Evolutionary conservation across 2,113 vertebrate genomes (phyloP).

Genomic region (Boulengeromyrus knoepffleri): DNA sequence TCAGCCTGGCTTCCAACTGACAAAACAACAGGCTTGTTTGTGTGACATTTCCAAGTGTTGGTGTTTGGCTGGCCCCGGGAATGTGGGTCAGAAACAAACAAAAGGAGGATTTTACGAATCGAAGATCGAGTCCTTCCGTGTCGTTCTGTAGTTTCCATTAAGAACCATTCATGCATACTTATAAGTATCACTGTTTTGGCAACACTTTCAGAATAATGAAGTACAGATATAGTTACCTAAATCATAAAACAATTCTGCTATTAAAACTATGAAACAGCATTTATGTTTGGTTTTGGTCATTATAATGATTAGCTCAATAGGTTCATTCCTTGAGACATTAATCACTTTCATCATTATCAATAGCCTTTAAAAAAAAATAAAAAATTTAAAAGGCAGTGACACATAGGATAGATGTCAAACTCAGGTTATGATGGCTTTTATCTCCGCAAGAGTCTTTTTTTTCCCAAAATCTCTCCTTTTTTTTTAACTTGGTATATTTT

Average conservation of each 20-base stretch:
- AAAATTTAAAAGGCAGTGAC: neutral
- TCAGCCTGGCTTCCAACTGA: slow-evolving; percentile 18
- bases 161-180: neutral
- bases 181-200: neutral
- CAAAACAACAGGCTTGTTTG: slow-evolving; percentile 29
- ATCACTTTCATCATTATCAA: neutral
- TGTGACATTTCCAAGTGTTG: slow-evolving; percentile 27
- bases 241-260: neutral
- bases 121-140: neutral
- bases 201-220: neutral
- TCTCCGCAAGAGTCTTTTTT: neutral
- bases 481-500: neutral
- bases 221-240: neutral
- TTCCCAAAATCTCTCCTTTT: neutral
- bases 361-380: neutral
- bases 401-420: neutral
- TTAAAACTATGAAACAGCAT: neutral
- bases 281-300: neutral
- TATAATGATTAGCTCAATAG: neutral
- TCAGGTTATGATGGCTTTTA: neutral
- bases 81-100: slow-evolving; percentile 14
- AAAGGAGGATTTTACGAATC: slow-evolving; percentile 11
- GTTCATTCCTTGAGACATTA: neutral
- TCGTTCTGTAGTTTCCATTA: neutral
- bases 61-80: slow-evolving; percentile 13